A percentile compares a stretch with the other conserved stretches of the same genome.
Evolutionary conservation across 2,797 vertebrate genomes (phyloP).

Genomic region (Lateolabrax maculatus): DNA sequence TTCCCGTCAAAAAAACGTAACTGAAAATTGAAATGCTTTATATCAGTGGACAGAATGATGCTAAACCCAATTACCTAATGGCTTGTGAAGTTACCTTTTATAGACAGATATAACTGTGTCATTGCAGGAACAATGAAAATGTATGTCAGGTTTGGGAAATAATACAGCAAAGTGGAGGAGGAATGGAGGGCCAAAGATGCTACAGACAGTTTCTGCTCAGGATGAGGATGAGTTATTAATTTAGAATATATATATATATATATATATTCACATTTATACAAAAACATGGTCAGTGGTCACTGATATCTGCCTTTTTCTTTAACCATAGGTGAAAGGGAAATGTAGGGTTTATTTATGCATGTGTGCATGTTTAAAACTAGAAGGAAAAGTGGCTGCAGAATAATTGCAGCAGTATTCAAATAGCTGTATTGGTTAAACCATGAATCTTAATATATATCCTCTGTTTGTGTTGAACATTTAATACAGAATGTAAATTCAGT

Average conservation of each 20-base stretch:
- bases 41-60: too few species aligned
- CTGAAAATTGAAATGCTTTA: too few species aligned
- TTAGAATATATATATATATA: too few species aligned
- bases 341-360: neutral
- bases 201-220: too few species aligned
- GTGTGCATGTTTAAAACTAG: neutral
- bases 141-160: neutral
- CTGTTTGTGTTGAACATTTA: neutral
- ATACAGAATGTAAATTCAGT: too few species aligned
- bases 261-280: neutral
- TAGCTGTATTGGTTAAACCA: neutral
- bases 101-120: neutral
- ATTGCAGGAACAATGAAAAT: neutral
- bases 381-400: neutral
- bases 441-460: neutral
- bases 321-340: neutral
- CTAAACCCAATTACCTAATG: neutral
- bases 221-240: too few species aligned
- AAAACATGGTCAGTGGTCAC: neutral
- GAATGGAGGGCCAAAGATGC: neutral
- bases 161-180: neutral
- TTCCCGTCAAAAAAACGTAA: too few species aligned
- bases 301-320: neutral
- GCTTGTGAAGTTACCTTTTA: neutral
- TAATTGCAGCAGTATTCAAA: conserved; percentile 1